Conservation (phyloP, 1,140 invertebrate species). For the Papilio machaon region DNA sequence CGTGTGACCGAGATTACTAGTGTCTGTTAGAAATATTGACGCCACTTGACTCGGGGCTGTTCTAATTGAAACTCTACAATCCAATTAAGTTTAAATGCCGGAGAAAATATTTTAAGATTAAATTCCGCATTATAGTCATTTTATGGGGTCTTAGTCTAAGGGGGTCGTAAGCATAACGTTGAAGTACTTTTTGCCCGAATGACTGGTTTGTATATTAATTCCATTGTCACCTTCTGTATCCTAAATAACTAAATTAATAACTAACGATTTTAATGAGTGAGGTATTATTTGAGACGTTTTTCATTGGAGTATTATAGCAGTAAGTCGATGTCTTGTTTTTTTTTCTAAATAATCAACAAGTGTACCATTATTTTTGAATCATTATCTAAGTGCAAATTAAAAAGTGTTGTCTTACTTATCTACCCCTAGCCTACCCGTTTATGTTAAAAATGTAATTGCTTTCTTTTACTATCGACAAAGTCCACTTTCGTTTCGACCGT, state of each 20-base stretch:
- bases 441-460: background rate
- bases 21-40: background rate
- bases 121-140: background rate
- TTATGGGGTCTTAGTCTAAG: background rate
- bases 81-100: too few species aligned
- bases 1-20: background rate
- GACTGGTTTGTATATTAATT: background rate
- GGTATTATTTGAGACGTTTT: background rate
- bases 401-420: background rate
- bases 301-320: too few species aligned
- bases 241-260: background rate
- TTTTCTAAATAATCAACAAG: too few species aligned
- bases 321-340: too few species aligned
- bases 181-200: background rate
- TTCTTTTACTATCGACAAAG: background rate
- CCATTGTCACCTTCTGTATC: background rate
- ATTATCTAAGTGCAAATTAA: too few species aligned
- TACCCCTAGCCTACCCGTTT: background rate
- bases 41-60: background rate
- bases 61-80: slow-evolving; percentile 6
- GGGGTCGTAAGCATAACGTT: background rate
- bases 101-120: background rate
- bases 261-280: background rate
- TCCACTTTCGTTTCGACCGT: slow-evolving; percentile 2
- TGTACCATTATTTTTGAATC: too few species aligned